Conservation (phyloP, 2,888 invertebrate genomes). For the Eledona agricola region DNA sequence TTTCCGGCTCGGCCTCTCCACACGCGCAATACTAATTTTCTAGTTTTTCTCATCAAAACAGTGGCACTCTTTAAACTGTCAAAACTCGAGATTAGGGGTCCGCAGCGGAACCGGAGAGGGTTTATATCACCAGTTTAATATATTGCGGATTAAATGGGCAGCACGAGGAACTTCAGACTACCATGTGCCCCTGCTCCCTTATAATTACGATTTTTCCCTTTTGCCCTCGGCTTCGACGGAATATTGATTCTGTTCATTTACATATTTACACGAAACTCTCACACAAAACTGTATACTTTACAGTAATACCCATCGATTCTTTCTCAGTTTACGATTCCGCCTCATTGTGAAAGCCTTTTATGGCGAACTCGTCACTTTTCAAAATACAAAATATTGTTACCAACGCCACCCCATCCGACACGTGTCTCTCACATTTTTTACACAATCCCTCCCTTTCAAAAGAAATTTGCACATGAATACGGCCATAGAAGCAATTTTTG, state of each 20-base stretch:
- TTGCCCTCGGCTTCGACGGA: conserved; percentile 12
- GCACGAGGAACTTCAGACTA: conserved; percentile 34
- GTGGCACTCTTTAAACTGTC: conserved; percentile 19
- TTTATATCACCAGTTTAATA: conserved; percentile 37
- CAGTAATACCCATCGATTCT: conserved; percentile 31
- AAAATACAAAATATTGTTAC: conserved; percentile 20
- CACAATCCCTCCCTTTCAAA: conserved; percentile 11
- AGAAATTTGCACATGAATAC: conserved; percentile 22
- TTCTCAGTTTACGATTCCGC: conserved; percentile 28
- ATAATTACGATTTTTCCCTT: conserved; percentile 38
- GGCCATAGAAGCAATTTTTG: conserved; percentile 3
- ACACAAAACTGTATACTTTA: conserved; percentile 33
- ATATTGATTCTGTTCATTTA: conserved; percentile 37
- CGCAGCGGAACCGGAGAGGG: conserved; percentile 22
- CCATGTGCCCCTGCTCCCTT: conserved; percentile 30
- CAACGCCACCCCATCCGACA: conserved; percentile 14
- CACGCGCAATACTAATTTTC: conserved; percentile 24
- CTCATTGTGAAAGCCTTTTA: conserved; percentile 24
- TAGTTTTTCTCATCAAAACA: conserved; percentile 31
- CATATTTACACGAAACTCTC: conserved; percentile 34
- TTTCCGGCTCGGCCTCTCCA: conserved; percentile 26
- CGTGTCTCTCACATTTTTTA: conserved; percentile 13
- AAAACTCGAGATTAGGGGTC: conserved; percentile 15
- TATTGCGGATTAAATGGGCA: conserved; percentile 39
- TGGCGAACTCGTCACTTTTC: conserved; percentile 17